Evolutionary conservation across 2,797 vertebrate genomes (phyloP).

Genomic region (Lerista edwardsae): DNA sequence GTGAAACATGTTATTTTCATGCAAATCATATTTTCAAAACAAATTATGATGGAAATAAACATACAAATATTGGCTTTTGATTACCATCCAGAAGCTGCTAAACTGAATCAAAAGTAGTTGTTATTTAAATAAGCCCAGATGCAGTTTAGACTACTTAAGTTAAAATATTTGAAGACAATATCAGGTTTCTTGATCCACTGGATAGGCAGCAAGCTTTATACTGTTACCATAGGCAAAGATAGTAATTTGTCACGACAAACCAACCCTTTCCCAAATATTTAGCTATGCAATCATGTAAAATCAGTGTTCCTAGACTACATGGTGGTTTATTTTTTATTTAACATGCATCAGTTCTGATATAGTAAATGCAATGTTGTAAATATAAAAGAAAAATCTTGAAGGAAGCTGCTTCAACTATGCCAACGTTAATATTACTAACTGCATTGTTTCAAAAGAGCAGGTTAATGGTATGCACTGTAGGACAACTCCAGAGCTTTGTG

Average conservation of each 20-base stretch:
- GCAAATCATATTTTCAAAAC: constrained; percentile 6
- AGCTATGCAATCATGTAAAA: constrained; percentile 42
- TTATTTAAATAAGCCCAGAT: neutral
- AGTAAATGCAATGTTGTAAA: neutral
- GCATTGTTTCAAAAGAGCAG: constrained; percentile 10
- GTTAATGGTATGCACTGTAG: constrained; percentile 32
- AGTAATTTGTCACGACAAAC: constrained; percentile 17
- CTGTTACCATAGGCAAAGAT: constrained; percentile 38
- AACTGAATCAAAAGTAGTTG: neutral
- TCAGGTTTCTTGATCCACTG: constrained; percentile 33
- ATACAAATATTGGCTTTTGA: neutral
- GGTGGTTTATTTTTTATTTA: neutral
- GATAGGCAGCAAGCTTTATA: constrained; percentile 28
- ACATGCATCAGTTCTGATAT: constrained; percentile 10
- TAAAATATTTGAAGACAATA: constrained; percentile 36
- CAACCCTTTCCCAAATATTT: constrained; percentile 48
- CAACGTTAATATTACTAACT: constrained; percentile 14
- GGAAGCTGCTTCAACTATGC: constrained; percentile 15
- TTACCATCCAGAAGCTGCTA: neutral
- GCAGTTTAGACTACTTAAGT: constrained; percentile 36
- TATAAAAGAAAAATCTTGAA: neutral
- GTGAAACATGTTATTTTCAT: neutral
- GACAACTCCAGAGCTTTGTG: constrained; percentile 34
- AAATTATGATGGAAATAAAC: neutral
- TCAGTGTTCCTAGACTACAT: neutral